Percentiles rank a stretch among this genome's conserved stretches.
Conservation (phyloP, 2,113 vertebrate genomes). For the Glareola pratincola region DNA sequence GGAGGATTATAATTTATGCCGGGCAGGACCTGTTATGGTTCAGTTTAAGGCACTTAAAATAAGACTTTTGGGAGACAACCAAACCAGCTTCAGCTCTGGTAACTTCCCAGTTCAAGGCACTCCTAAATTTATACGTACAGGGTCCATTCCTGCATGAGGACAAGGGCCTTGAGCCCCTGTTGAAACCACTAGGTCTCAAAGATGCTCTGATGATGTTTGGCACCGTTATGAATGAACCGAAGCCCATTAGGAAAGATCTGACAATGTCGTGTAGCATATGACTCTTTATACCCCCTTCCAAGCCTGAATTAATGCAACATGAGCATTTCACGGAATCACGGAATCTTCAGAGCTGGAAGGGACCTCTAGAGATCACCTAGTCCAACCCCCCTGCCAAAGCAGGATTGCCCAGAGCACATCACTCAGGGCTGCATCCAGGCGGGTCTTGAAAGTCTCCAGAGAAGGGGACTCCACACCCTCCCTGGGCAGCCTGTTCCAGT, state of each 20-base stretch:
- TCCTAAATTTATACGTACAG: neutral
- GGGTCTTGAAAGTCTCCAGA: no score
- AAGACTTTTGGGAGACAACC: slow-evolving; percentile 32
- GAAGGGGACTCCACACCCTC: no score
- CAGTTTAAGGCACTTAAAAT: slow-evolving; percentile 39
- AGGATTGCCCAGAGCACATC: no score
- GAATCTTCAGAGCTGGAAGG: no score
- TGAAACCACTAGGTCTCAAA: neutral
- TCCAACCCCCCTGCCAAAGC: no score
- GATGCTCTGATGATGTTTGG: neutral
- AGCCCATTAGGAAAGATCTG: neutral
- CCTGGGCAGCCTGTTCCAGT: no score
- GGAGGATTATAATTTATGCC: slow-evolving; percentile 57
- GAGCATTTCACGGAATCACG: no score
- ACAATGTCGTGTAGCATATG: neutral
- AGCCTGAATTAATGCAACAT: neutral
- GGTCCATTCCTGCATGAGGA: neutral
- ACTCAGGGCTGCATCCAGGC: no score
- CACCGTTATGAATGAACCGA: neutral
- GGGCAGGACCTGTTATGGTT: slow-evolving; percentile 29
- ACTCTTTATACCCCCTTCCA: neutral
- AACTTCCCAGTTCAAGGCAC: neutral
- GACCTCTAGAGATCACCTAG: no score
- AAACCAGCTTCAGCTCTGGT: slow-evolving; percentile 30
- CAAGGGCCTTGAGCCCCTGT: neutral